A percentile compares a stretch with the other conserved stretches of the same genome.
Conservation (phyloP, 1,140 invertebrate genomes). For the Drosophila paulistorum region DNA sequence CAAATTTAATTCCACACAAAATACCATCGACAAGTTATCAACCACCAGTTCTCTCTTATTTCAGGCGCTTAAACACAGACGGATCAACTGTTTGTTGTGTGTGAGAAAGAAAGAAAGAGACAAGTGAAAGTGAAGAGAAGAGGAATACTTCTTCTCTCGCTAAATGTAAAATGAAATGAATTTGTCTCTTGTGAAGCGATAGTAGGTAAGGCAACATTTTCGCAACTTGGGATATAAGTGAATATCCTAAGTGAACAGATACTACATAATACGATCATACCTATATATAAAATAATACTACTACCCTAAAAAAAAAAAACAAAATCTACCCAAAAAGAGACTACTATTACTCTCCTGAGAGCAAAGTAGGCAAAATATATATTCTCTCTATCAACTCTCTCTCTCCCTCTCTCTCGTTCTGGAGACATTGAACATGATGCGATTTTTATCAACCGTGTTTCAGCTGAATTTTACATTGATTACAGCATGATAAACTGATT, state of each 20-base stretch:
- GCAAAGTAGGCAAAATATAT: neutral
- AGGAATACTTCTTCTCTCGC: conserved; percentile 15
- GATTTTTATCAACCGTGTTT: conserved; percentile 82
- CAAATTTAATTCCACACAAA: conserved; percentile 59
- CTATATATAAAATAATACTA: no score
- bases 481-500: conserved; percentile 80
- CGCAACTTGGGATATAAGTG: neutral
- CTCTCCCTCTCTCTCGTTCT: neutral
- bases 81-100: conserved; percentile 63
- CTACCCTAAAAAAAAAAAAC: no score
- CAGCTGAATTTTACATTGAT: conserved; percentile 82
- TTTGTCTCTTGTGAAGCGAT: conserved; percentile 78
- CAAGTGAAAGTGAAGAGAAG: conserved; percentile 43
- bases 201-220: conserved; percentile 80
- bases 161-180: conserved; percentile 59
- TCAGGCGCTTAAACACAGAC: conserved; percentile 84
- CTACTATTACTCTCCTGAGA: conserved; percentile 37
- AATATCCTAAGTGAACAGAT: conserved; percentile 71
- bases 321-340: neutral
- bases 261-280: conserved; percentile 52
- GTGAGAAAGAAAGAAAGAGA: conserved; percentile 73
- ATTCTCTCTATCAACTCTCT: neutral
- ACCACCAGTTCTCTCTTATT: conserved; percentile 88
- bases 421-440: conserved; percentile 80
- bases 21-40: conserved; percentile 84